Base-by-base conservation (phyloP, 2,888 invertebrate species). In the Apodemia mormo region DNA sequence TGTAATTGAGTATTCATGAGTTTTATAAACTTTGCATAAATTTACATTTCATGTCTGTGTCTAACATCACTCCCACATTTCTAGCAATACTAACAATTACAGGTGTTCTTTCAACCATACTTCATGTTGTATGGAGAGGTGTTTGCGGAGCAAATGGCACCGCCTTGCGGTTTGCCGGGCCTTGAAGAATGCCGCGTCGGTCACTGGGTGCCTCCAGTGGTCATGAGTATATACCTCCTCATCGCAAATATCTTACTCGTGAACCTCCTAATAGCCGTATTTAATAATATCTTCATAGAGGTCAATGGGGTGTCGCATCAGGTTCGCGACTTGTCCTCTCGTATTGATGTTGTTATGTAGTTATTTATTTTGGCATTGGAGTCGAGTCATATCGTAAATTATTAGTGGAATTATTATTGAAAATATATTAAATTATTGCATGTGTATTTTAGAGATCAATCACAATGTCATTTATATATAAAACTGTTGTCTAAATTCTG, bases 41-140 rank as follows among this genome's bases (percentile, higher is more conserved):
- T 9, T 40, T 9, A 9, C 40, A 40, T 40, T 61, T 30, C 14
- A 33, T 61, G 61, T 61, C 1, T 33, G 29, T 30, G 14, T 10
- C 61, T 61, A 61, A 61, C 61, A 61, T 61, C 52, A 68, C 12
- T 52, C 43, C 45, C 68, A 30, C 33, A 33, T 61, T 52, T 67
- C 56, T 67, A 66, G 69, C 76, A 78, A 70, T 74, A 86, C 88
- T 87, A 91, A 90, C 88, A 84, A 82, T 92, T 91, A 54, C 92
- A 96, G 96, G 97, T 99, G 71, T 98, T 99, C 94, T 97, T 97
- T 91, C 98, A 99, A 92, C 99, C 98, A 30, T 99, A 99, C 91
- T 99, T 99, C 93, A 99, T 99, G 99, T 95, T 99, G 85, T 99
- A 99, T 91, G 99, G 99, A 79, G 99, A 99, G 94, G 97, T 99